A percentile compares a stretch with the other conserved stretches of the same genome.
Conservation (phyloP, 2,888 invertebrate genomes). For the Lepidochitona cinerea region DNA sequence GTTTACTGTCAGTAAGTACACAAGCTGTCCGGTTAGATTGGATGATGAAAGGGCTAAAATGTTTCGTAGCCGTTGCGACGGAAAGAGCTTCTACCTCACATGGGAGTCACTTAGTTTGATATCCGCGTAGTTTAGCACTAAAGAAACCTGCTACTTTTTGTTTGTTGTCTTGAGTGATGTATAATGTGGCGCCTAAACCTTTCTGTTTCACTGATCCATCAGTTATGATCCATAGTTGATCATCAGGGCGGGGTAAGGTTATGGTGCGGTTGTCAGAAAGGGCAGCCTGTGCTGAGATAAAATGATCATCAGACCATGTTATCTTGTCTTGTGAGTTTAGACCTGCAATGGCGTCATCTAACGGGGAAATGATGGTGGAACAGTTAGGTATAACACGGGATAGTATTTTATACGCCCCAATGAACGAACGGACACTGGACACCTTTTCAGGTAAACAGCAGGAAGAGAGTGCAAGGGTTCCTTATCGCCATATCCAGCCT, state of each 20-base stretch:
- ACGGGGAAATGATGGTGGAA: constrained; percentile 18
- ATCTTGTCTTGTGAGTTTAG: constrained; percentile 26
- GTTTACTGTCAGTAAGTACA: constrained; percentile 37
- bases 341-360: constrained; percentile 28
- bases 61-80: constrained; percentile 35
- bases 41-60: constrained; percentile 42
- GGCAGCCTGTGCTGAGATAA: constrained; percentile 15
- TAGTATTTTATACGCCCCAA: constrained; percentile 35
- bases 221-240: constrained; percentile 23
- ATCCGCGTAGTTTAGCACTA: constrained; percentile 18
- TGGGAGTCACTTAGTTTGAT: constrained; percentile 37
- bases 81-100: constrained; percentile 41
- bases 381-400: constrained; percentile 21
- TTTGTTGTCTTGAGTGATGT: constrained; percentile 8
- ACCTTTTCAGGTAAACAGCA: too few species aligned
- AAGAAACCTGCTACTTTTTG: constrained; percentile 15
- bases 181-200: constrained; percentile 16
- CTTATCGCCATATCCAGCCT: too few species aligned
- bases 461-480: too few species aligned
- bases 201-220: too few species aligned
- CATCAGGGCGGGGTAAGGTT: constrained; percentile 13
- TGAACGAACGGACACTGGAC: constrained; percentile 22
- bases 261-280: constrained; percentile 12
- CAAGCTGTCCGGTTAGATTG: constrained; percentile 28
- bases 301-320: constrained; percentile 27